Base-by-base conservation (phyloP, 2,888 invertebrate species). In the Xanthia icteritia region DNA sequence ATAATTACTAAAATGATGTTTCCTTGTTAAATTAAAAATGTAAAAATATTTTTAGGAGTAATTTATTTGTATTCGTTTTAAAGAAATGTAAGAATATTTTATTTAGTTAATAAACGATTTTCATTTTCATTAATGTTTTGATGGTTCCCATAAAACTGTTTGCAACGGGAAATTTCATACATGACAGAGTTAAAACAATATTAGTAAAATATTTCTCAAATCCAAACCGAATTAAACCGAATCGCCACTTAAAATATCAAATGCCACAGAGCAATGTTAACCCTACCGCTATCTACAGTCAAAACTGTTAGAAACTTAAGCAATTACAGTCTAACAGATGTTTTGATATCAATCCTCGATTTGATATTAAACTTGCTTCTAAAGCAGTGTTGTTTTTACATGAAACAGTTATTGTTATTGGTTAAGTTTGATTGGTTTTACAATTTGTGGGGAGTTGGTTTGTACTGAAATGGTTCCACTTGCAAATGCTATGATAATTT, bases 341-440 rank as follows among this genome's bases (percentile, higher is more conserved):
- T 87, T 87, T 75, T 76, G 82, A 56, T 73, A 83, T 82, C 80
- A 77, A 80, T 81, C 72, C 81, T 48, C 79, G 56, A 69, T 80
- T 77, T 56, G 68, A 69, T 81, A 81, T 86, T 70, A 81, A 83
- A 83, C 77, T 80, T 51, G 63, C 68, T n/a, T 58, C 65, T 73
- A 60, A 60, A 56, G 61, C 82, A 68, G 23, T 86, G 79, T 86
- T 88, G 86, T 83, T 89, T 88, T 87, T 89, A 78, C 64, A 81
- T 36, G 51, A 68, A 87, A 85, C 56, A 68, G 73, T 81, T 84
- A 89, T 84, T 83, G 81, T 82, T 86, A 80, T 86, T 76, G 77
- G 56, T 74, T 69, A 70, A 86, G 80, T 87, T 89, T 79, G 82
- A 89, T 88, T 84, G 86, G 79, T 86, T 88, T 81, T 83, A 77